Conservation (phyloP, 2,797 vertebrate genomes). For the Geotria australis region DNA sequence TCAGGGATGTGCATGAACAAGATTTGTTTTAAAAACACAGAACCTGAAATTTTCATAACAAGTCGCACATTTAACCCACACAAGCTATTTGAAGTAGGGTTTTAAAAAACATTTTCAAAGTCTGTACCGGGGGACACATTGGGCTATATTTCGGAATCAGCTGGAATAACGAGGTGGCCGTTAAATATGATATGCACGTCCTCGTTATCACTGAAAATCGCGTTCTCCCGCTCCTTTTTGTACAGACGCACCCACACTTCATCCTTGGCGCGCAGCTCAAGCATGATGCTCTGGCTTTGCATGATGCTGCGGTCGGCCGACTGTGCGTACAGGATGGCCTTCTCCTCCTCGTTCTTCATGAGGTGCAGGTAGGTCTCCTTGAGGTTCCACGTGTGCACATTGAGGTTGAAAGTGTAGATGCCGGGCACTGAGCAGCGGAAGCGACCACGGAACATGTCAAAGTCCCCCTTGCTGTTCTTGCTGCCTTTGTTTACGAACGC, state of each 20-base stretch:
- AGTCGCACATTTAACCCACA: too few species aligned
- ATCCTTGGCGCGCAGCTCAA: not conserved
- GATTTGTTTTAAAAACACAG: too few species aligned
- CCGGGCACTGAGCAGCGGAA: not conserved
- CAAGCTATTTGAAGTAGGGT: too few species aligned
- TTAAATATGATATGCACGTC: conserved; percentile 1
- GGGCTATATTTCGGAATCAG: not conserved
- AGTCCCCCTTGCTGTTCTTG: not conserved
- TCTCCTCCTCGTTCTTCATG: not conserved
- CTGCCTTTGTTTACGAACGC: not conserved
- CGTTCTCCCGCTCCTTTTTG: not conserved
- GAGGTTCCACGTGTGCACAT: conserved; percentile 1
- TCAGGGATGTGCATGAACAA: too few species aligned
- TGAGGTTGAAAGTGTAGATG: not conserved
- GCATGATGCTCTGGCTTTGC: conserved; percentile 1
- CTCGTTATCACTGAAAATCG: not conserved
- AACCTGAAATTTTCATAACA: too few species aligned
- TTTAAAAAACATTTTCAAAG: too few species aligned
- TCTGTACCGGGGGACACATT: too few species aligned
- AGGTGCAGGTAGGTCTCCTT: conserved; percentile 1
- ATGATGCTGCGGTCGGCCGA: conserved; percentile 1
- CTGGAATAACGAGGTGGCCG: not conserved
- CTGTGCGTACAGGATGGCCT: conserved; percentile 1
- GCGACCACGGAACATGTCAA: not conserved
- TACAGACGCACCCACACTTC: not conserved